phyloP scores from a whole-genome alignment of 92 coral and sea anemone species.

The Zoanthus solanderi region DNA sequence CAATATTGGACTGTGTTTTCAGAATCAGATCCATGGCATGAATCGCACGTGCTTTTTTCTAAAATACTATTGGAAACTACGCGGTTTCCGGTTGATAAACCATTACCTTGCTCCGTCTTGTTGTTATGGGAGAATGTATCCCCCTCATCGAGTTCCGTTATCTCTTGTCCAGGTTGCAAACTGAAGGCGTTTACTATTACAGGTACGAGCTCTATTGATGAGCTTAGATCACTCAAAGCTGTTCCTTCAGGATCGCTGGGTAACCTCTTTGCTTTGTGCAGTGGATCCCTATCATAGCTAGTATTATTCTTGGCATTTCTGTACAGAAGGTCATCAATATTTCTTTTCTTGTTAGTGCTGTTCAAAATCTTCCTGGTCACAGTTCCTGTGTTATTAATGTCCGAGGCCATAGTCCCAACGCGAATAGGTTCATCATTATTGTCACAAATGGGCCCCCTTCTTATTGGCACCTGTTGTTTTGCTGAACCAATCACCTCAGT shows the following conservation, averaged over 20 bases:
- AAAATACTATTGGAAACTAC: neutral
- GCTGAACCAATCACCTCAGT: neutral
- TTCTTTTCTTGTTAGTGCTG: neutral
- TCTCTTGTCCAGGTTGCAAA: neutral
- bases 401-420: neutral
- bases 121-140: neutral
- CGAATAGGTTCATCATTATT: neutral
- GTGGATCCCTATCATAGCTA: neutral
- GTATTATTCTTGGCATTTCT: neutral
- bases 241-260: no score
- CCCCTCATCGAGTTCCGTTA: neutral
- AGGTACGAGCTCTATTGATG: constrained; percentile 11
- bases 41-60: neutral
- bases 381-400: neutral
- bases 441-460: neutral
- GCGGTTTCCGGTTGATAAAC: neutral
- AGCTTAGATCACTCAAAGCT: neutral
- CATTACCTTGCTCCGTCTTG: neutral
- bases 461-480: neutral
- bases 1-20: neutral
- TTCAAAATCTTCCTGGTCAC: neutral
- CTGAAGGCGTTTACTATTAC: constrained; percentile 28
- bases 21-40: neutral
- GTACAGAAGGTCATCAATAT: neutral
- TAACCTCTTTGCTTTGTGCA: neutral